These are phyloP conservation scores for Lomographa bimaculata DNA, from an alignment of 2,888 invertebrate genomes.

Conservation along the genomic window DNA sequence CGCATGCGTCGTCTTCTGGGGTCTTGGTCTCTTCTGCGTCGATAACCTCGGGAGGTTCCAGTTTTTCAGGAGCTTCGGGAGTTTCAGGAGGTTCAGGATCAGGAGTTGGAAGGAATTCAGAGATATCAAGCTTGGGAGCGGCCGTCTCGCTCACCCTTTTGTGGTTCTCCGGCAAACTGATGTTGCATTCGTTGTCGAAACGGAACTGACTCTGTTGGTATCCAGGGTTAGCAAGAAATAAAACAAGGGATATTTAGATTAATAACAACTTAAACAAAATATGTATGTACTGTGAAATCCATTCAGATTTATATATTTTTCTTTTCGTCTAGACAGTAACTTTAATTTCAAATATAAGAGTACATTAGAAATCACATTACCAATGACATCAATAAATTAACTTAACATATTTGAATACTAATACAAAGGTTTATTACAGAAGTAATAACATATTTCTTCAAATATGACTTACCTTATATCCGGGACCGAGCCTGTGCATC, in stretches of 20 bases:
- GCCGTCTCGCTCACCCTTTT: conserved; percentile 94
- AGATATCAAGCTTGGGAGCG: conserved; percentile 72
- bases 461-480: conserved; percentile 98
- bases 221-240: conserved; percentile 69
- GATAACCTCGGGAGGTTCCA: conserved; percentile 25
- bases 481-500: conserved; percentile 98
- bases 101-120: conserved; percentile 44
- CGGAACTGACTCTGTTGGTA: conserved; percentile 97
- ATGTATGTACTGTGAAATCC: too few species aligned
- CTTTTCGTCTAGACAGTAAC: too few species aligned
- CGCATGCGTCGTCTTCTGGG: conserved; percentile 66
- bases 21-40: conserved; percentile 57
- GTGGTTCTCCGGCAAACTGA: conserved; percentile 98
- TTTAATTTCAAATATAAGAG: too few species aligned
- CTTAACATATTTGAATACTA: too few species aligned
- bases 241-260: conserved; percentile 35
- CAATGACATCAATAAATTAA: too few species aligned
- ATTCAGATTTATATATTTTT: too few species aligned
- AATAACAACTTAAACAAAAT: not conserved
- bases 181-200: conserved; percentile 99
- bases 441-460: too few species aligned
- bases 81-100: conserved; percentile 32
- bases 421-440: too few species aligned
- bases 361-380: too few species aligned
- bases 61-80: conserved; percentile 20